These are phyloP conservation scores for Labeo catla DNA, from an alignment of 2,113 vertebrate species.

Conservation along the genomic window DNA sequence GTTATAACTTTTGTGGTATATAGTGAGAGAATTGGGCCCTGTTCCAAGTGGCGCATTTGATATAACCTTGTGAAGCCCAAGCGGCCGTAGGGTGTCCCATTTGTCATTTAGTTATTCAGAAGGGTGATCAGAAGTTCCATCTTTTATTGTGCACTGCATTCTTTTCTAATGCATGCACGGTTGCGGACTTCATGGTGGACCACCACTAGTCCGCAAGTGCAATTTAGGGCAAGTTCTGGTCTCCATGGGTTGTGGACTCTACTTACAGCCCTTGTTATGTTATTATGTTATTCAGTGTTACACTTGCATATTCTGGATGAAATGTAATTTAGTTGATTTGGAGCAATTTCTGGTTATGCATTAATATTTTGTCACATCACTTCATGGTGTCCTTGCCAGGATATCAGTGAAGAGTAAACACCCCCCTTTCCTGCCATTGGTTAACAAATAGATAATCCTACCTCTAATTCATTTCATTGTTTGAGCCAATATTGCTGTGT, in stretches of 20 bases:
- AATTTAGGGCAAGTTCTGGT: neutral
- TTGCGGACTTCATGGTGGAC: neutral
- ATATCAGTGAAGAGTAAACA: neutral
- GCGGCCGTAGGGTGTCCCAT: neutral
- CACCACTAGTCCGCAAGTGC: neutral
- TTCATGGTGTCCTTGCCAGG: neutral
- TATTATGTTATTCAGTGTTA: neutral
- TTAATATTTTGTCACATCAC: neutral
- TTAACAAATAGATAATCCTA: neutral
- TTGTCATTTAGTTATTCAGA: neutral
- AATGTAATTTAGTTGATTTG: neutral
- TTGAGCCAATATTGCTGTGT: neutral
- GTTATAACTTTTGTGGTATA: neutral
- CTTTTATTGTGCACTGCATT: neutral
- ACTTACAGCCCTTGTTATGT: no score
- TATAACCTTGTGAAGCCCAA: neutral
- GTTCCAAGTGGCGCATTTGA: no score
- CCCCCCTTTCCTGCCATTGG: neutral
- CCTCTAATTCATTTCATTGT: neutral
- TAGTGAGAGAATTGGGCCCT: neutral
- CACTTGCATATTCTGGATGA: neutral
- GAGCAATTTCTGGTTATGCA: neutral
- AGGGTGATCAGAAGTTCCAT: neutral
- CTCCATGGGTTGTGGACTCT: neutral
- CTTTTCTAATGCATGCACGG: neutral